Base-by-base conservation (phyloP, 2,113 vertebrate species). In the Grantiella picta region DNA sequence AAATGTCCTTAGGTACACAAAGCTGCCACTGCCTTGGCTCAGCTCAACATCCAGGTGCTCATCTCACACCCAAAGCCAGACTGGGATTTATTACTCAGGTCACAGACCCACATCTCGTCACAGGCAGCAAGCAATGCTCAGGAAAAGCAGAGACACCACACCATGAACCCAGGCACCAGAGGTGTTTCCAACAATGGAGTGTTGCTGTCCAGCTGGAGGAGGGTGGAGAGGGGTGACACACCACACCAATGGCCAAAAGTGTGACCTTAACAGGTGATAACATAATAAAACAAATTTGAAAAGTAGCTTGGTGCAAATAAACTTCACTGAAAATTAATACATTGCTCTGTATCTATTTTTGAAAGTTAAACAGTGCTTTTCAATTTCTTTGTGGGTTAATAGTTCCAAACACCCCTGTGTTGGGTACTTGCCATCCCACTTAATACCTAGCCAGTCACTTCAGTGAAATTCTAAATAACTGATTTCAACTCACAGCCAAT, bases 121-220 rank as follows among this genome's bases (percentile, higher is more conserved):
- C 1, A 65, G 54, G 40, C 23, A 80, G 31, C 49, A 22, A 0
- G 1, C 19, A 27, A 11, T 2, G 20, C 33, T 54, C 52, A 42
- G 65, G 60, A 45, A 57, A 75, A 84, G 27, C 33, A 15, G 23
- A 35, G n/a, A 12, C 3, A 6, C 6, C 2, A 1, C 5, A 1
- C 15, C 6, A 31, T 0, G 0, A 82, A 72, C 78, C 15, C n/a
- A 12, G 14, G 71, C 1, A 2, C 57, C 15, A 6, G n/a, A 49
- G 57, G 24, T 0, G 0, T 44, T 82, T 36, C 68, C 0, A 0
- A 33, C 1, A 1, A 10, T 0, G 7, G 15, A 25, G 28, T 10
- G 3, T 1, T n/a, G 15, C 25, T 69, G 23, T 8, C 61, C 63
- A 38, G 45, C 17, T 61, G 76, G 5, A 80, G 23, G 14, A 82